Base-by-base conservation (phyloP, 1,140 invertebrate species). In the Planococcus citri region DNA sequence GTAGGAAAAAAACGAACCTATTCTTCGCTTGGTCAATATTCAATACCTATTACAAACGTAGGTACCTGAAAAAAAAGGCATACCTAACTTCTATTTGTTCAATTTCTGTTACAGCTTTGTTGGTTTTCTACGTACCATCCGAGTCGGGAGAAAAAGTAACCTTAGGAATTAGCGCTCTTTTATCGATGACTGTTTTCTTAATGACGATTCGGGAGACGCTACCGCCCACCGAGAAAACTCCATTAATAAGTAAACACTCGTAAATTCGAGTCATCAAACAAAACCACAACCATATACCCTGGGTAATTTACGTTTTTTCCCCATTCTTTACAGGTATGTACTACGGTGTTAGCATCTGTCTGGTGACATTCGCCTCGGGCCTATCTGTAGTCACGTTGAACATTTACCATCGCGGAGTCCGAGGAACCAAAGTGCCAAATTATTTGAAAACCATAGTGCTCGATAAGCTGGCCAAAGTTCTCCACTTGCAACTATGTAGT, bases 171-270 rank as follows among this genome's bases (percentile, higher is more conserved):
- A 93, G 90, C 68, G 91, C 92, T 0, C 81, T 95, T 0, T 83
- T 95, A 2, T 94, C 91, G 3, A 94, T 95, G 88, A 94, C 92
- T 0, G 92, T 95, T 10, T 95, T 95, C 77, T 81, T 95, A 1
- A 95, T 95, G 92, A 90, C 93, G 17, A 94, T 95, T 21, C 80
- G 91, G 68, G 92, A 95, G 77, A 91, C 87, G 60, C 81, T 95
- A 74, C 92, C 92, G n/a, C 92, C 92, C 0, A 94, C 92, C 0
- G 91, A 94, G 74, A 93, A 95, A 78, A 92, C 89, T 0, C 92
- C 92, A 2, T 81, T 95, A 21, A 94, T 95, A 73, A 93, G 92
- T 94, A 82, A 86, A 85, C 82, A 73, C 1, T 37, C n/a, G n/a
- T n/a, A n/a, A 14, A 20, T 70, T 2, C 10, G 27, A 61, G 22